Evolutionary conservation across 2,113 vertebrate genomes (phyloP), one percentile per base, ranked within the genome.

Genomic region (Mesembrinibis cayennensis): DNA sequence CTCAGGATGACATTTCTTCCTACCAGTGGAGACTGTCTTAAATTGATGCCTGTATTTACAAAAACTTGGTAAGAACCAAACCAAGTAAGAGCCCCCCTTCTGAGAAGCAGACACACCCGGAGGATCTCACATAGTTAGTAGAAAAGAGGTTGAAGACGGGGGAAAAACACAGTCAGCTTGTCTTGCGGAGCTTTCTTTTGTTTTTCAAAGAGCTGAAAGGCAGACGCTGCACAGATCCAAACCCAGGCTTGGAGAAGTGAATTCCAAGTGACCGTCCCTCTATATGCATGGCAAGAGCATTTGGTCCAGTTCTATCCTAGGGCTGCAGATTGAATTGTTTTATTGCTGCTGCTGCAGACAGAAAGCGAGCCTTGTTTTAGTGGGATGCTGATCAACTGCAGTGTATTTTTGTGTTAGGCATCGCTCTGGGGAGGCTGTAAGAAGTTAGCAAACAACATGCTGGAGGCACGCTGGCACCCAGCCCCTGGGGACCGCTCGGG

Each of bases 401-500:
- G 65, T 53, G 26, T 63, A 74, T 42, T 76, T 52, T 36, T 25
- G 7, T n/a, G 40, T n/a, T 29, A 66, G 26, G 16, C 36, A 87
- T 38, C 2, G 2, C 52, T 59, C 77, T 74, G 49, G 49, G 36
- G 30, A 29, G 56, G 17, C 36, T 6, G 10, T 20, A 65, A 40
- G 29, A 65, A 52, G 38, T 23, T 87, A 42, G 62, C 40, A 86
- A 25, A 79, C 66, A 67, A 16, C 29, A 40, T 62, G 11, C 59
- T 26, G 55, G 47, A 34, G 36, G 20, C 23, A 79, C 0, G 3
- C 6, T 59, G 69, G 34, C 34, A 58, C 56, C 13, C 18, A 44
- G 49, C 10, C 22, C 36, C 20, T 0, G 1, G 11, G 40, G 25
- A 56, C 16, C 0, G 8, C 56, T 36, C 0, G 1, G 40, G 36